Conservation (phyloP, 1,140 invertebrate genomes). For the Battus philenor region DNA sequence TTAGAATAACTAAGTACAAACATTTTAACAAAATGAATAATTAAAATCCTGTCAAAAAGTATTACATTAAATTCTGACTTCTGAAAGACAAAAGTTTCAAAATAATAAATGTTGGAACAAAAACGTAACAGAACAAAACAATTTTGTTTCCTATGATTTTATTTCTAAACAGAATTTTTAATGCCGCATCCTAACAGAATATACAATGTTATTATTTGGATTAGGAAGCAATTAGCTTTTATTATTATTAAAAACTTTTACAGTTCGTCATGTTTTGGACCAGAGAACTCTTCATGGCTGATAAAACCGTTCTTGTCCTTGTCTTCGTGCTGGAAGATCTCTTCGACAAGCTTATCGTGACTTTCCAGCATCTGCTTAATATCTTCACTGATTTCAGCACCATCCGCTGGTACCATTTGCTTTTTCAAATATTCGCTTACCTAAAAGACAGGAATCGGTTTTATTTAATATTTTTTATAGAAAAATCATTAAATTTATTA, state of each 20-base stretch:
- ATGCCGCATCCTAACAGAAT: constrained; percentile 1
- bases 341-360: constrained; percentile 95
- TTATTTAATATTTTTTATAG: background rate
- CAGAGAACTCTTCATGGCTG: constrained; percentile 96
- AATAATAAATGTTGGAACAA: too few relatives aligned
- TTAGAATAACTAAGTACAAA: constrained; percentile 50
- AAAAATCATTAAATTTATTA: background rate
- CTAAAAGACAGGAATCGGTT: constrained; percentile 76
- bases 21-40: constrained; percentile 36
- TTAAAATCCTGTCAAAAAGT: background rate
- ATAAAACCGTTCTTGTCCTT: constrained; percentile 97
- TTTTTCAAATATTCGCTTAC: constrained; percentile 94
- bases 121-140: too few relatives aligned
- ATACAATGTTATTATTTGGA: background rate
- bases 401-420: constrained; percentile 89
- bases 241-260: constrained; percentile 74
- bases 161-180: too few relatives aligned
- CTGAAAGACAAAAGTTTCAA: too few relatives aligned
- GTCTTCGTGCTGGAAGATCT: constrained; percentile 98
- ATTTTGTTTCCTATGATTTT: constrained; percentile 5
- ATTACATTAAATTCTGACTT: too few relatives aligned
- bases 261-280: constrained; percentile 97
- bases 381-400: constrained; percentile 83
- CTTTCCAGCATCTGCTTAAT: constrained; percentile 91
- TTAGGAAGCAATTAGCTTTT: constrained; percentile 1